Conservation (phyloP, 2,888 invertebrate species). For the Cataglyphis rosenhaueri region DNA sequence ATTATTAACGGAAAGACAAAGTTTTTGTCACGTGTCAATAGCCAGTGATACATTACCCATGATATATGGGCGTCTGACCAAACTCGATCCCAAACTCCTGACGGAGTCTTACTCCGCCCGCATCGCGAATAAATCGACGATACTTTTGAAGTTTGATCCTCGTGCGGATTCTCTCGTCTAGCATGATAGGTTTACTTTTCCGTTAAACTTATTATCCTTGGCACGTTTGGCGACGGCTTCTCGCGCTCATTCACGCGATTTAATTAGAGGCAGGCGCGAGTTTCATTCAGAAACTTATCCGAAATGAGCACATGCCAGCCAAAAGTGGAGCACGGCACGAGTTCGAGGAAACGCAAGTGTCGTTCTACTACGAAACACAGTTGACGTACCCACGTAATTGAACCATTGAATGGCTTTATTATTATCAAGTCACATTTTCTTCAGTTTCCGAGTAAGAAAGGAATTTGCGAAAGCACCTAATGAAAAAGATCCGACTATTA, state of each 20-base stretch:
- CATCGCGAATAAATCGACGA: conserved; percentile 51
- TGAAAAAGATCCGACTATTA: not conserved
- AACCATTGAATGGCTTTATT: not conserved
- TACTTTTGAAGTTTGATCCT: conserved; percentile 49
- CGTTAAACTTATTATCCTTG: conserved; percentile 38
- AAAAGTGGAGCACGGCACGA: conserved; percentile 36
- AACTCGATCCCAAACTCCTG: conserved; percentile 37
- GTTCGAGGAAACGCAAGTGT: conserved; percentile 42
- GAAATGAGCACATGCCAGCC: conserved; percentile 37
- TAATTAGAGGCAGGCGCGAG: conserved; percentile 29
- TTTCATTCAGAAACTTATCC: conserved; percentile 49
- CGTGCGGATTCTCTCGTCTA: not conserved
- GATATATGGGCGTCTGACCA: conserved; percentile 41
- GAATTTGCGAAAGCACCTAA: not conserved
- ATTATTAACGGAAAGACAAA: conserved; percentile 10
- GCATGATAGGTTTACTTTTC: conserved; percentile 21
- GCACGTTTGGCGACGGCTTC: conserved; percentile 16
- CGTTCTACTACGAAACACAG: conserved; percentile 22
- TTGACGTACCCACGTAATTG: conserved; percentile 24
- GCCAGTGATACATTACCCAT: conserved; percentile 36
- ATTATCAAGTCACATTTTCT: not conserved
- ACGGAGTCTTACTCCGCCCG: conserved; percentile 29
- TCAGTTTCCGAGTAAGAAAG: not conserved
- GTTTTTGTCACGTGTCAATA: conserved; percentile 30
- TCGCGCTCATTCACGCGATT: conserved; percentile 44